phyloP scores from a whole-genome alignment of 2,113 vertebrate species.

The Pluvianellus socialis region DNA sequence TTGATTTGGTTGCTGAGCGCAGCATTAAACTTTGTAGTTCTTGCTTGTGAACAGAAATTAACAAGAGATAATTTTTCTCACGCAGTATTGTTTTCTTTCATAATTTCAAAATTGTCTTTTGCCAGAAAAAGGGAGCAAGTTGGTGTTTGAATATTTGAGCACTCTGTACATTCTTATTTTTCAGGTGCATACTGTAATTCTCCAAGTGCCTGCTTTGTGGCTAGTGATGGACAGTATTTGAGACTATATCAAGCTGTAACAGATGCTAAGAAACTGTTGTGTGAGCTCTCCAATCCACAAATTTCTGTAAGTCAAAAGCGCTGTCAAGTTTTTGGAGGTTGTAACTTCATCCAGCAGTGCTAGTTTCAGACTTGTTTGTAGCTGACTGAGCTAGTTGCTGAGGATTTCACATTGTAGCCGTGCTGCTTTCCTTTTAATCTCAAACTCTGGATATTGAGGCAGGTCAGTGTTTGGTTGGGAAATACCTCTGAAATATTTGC shows the following conservation, averaged over 20 bases:
- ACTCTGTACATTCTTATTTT: conserved; percentile 34
- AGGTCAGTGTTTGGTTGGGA: not conserved
- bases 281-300: conserved; percentile 93
- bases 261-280: conserved; percentile 94
- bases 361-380: not conserved
- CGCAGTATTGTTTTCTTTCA: not conserved
- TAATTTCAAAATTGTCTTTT: not conserved
- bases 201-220: conserved; percentile 97
- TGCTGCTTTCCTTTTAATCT: not conserved
- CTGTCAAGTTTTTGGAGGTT: not conserved
- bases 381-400: not conserved
- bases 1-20: not conserved
- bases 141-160: not conserved
- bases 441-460: not conserved
- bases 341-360: not conserved
- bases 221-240: conserved; percentile 92
- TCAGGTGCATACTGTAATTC: conserved; percentile 95
- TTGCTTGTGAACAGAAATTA: not conserved
- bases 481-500: not conserved
- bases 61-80: not conserved
- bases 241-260: conserved; percentile 96
- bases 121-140: not conserved
- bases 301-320: conserved; percentile 87
- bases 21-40: not conserved
- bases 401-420: not conserved